These are phyloP conservation scores for Aptenodytes forsteri DNA, from an alignment of 2,113 vertebrate genomes.

Conservation along the genomic window DNA sequence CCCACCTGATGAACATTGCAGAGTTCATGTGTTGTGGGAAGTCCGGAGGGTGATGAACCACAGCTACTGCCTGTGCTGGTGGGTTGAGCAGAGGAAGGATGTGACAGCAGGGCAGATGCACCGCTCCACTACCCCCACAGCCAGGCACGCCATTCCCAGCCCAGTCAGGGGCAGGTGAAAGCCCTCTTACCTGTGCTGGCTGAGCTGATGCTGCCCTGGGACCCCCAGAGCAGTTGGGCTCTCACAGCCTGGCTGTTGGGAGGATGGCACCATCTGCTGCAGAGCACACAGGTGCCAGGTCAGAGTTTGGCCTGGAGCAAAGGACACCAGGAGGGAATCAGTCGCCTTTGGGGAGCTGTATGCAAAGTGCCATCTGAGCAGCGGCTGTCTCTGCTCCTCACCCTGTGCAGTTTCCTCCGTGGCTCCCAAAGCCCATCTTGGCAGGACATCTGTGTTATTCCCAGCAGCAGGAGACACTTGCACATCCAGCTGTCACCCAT, in stretches of 20 bases:
- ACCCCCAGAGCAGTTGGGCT: neutral
- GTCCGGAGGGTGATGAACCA: rapidly evolving
- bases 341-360: neutral
- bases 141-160: neutral
- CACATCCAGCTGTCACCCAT: neutral
- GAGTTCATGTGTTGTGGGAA: neutral
- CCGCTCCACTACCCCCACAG: rapidly evolving
- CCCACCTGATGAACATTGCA: neutral
- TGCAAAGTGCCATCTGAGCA: neutral
- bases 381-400: neutral
- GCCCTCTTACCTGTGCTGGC: neutral
- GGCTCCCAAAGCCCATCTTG: neutral
- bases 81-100: neutral
- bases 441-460: neutral
- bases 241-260: neutral
- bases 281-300: neutral
- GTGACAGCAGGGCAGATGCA: neutral
- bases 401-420: rapidly evolving
- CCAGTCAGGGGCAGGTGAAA: neutral
- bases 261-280: neutral
- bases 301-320: neutral
- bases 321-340: neutral
- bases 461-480: neutral
- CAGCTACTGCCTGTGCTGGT: neutral
- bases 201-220: neutral